phyloP scores from a whole-genome alignment of 2,113 vertebrate species.

The Serinus canaria region DNA sequence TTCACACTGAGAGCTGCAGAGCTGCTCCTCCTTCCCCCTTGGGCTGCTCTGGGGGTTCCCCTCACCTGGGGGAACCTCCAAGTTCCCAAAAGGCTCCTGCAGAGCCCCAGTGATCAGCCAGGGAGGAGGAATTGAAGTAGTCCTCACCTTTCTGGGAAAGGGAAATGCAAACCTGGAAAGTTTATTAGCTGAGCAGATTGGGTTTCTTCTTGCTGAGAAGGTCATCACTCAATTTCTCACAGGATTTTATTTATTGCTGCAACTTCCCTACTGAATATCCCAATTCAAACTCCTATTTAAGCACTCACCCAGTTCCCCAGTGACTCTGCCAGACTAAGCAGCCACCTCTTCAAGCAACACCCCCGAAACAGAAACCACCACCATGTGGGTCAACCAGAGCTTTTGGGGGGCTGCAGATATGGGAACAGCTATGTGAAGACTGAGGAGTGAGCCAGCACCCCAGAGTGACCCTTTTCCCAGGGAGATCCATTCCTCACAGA shows the following conservation, averaged over 20 bases:
- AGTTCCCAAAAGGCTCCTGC: background rate
- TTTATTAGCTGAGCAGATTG: background rate
- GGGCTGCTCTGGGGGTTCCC: background rate
- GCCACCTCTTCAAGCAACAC: background rate
- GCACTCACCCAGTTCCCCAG: background rate
- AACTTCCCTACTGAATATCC: background rate
- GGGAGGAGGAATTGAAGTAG: background rate
- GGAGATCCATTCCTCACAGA: fast-evolving
- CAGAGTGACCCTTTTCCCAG: background rate
- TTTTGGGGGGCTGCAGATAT: background rate
- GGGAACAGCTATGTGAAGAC: background rate
- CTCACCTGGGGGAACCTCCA: background rate
- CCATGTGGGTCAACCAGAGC: background rate
- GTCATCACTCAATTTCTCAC: background rate
- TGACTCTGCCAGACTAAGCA: background rate
- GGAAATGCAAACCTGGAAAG: background rate
- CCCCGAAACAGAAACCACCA: background rate
- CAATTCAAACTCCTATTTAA: background rate
- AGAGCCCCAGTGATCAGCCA: background rate
- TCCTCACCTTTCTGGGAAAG: background rate
- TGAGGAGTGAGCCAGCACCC: background rate
- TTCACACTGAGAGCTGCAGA: background rate
- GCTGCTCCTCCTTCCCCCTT: background rate
- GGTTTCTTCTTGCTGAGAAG: background rate
- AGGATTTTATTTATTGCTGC: background rate